Evolutionary conservation across 2,888 invertebrate genomes (phyloP), one percentile per base, ranked within the genome.

Genomic region (Herminia tarsipennalis): DNA sequence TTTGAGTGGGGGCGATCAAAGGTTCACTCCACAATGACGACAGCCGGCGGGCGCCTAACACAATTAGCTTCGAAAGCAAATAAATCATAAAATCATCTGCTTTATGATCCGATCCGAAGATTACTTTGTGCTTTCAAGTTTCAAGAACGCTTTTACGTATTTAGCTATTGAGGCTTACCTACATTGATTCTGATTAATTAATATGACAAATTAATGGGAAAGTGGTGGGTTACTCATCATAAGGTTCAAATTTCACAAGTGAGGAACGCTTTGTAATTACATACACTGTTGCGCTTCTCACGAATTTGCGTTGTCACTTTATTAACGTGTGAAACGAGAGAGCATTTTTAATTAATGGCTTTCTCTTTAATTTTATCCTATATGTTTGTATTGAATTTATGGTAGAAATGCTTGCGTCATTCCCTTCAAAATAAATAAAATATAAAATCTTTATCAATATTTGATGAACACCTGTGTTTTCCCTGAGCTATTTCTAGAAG

Each of bases 241-340:
- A 72, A 74, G 81, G 76, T 78, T 86, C 83, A 62, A 64, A 68
- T 85, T 81, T 77, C 83, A 77, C 73, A 67, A 68, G 64, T 75
- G 66, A 72, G 73, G 71, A 76, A 74, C 65, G 76, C 79, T 76
- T 79, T 79, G 81, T 86, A 85, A 88, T 86, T 87, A 84, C 73
- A 70, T 66, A 81, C 74, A 75, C 67, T 71, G 69, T 69, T 70
- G 66, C 65, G 67, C 28, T 51, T 56, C 70, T 76, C 69, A 76
- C 76, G 52, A 81, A 81, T 85, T 84, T 77, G 83, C 87, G 77
- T 73, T 84, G 87, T 88, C 87, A 87, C 80, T 79, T 81, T 76
- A 73, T 70, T 68, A 68, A 73, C 71, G 71, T 78, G 76, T 81
- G 76, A 78, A 82, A 83, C 81, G 73, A 76, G 78, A 84, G 79